phyloP scores from a whole-genome alignment of 2,797 vertebrate genomes.

The Hippoglossus hippoglossus region DNA sequence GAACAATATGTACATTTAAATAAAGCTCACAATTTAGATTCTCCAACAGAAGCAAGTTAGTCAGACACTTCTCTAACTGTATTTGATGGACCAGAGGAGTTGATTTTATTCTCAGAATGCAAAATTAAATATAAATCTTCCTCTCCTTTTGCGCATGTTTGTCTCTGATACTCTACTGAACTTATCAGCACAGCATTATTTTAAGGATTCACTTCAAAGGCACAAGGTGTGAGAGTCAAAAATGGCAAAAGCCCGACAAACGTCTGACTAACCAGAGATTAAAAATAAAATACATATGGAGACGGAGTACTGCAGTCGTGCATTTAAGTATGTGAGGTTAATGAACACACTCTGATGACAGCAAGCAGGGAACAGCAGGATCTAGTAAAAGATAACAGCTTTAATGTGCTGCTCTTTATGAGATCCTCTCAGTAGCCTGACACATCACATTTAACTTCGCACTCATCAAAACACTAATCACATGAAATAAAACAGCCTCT shows the following conservation, averaged over 20 bases:
- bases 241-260: neutral
- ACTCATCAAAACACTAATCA: constrained; percentile 55
- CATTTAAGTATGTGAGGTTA: neutral
- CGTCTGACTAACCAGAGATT: neutral
- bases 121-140: no score
- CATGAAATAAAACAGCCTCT: constrained; percentile 37
- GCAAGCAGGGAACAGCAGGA: neutral
- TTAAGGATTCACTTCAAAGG: no score
- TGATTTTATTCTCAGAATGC: no score
- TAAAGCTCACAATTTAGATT: no score
- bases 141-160: no score
- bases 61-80: no score
- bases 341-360: neutral
- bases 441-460: constrained; percentile 37
- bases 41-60: no score
- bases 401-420: constrained; percentile 11
- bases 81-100: no score
- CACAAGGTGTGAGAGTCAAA: neutral
- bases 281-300: neutral
- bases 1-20: no score
- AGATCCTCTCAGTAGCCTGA: constrained; percentile 21
- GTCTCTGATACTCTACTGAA: no score
- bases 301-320: neutral
- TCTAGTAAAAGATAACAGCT: constrained; percentile 6
- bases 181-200: no score